Percentiles rank a stretch among this genome's conserved stretches.
Evolutionary conservation across 2,797 vertebrate species (phyloP).

Genomic region (Anomalospiza imberbis): DNA sequence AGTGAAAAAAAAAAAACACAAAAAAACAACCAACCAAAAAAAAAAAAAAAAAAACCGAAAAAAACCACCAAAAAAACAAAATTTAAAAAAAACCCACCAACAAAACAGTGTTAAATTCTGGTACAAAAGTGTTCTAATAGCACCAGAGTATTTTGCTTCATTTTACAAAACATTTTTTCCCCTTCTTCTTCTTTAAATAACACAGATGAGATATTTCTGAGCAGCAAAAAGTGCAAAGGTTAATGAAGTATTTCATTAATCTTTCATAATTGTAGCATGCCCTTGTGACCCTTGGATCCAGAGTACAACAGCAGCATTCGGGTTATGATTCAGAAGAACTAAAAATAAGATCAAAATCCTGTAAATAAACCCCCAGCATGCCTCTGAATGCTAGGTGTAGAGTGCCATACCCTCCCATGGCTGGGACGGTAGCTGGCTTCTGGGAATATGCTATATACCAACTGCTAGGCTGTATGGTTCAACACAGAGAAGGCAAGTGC

Average conservation of each 20-base stretch:
- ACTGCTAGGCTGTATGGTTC: background rate
- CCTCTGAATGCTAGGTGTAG: background rate
- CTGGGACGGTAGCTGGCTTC: background rate
- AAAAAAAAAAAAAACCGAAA: background rate
- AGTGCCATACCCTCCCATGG: background rate
- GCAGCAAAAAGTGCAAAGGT: constrained; percentile 60
- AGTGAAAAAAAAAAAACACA: background rate
- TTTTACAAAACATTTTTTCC: background rate
- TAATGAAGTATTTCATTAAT: constrained; percentile 72
- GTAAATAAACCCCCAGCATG: constrained; percentile 6
- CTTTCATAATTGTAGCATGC: constrained; percentile 64
- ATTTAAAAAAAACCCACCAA: background rate
- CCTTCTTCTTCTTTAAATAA: background rate
- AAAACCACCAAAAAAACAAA: too few species aligned
- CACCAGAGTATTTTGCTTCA: background rate
- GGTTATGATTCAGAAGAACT: constrained; percentile 42
- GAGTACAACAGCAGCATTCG: background rate
- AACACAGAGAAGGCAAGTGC: background rate
- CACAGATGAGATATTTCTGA: constrained; percentile 35
- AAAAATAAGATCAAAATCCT: constrained; percentile 35
- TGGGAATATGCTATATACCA: background rate
- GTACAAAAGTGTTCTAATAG: background rate
- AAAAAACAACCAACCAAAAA: background rate
- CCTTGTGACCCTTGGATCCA: constrained; percentile 45
- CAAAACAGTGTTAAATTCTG: background rate